Conservation (phyloP, 2,888 invertebrate species). For the Ditula angustiorana region DNA sequence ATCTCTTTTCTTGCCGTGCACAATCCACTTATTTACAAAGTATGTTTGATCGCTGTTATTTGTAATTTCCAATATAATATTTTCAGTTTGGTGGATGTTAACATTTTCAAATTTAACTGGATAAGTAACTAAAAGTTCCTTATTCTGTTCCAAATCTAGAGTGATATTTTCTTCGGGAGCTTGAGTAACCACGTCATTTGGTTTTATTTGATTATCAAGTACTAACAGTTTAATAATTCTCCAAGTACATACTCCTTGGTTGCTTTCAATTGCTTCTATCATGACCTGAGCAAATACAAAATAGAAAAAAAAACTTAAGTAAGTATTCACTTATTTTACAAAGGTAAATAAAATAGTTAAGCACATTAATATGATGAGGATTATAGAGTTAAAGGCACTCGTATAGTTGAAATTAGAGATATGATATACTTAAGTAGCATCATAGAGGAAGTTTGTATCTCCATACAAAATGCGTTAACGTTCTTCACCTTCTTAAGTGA, state of each 20-base stretch:
- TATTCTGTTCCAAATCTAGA: conserved; percentile 69
- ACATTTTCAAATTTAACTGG: conserved; percentile 76
- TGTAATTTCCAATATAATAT: conserved; percentile 59
- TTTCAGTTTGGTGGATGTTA: conserved; percentile 62
- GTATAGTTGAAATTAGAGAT: no score
- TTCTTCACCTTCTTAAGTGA: no score
- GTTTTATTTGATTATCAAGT: conserved; percentile 44
- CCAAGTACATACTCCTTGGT: conserved; percentile 85
- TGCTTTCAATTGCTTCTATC: conserved; percentile 90
- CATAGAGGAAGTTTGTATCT: no score
- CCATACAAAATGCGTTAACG: no score
- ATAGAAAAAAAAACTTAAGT: conserved; percentile 23
- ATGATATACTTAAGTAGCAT: no score
- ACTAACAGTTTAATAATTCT: conserved; percentile 82
- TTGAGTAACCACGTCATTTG: conserved; percentile 49
- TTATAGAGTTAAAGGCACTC: no score
- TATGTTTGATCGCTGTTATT: conserved; percentile 77
- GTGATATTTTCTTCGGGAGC: conserved; percentile 54
- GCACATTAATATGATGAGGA: no score
- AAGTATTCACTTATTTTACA: neutral
- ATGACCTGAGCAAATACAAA: conserved; percentile 69
- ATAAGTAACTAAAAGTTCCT: conserved; percentile 83
- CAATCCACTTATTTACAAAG: conserved; percentile 77
- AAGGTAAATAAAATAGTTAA: no score
- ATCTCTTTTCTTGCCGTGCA: conserved; percentile 78